Evolutionary conservation across 2,113 vertebrate genomes (phyloP).

Genomic region (Lates calcarifer): DNA sequence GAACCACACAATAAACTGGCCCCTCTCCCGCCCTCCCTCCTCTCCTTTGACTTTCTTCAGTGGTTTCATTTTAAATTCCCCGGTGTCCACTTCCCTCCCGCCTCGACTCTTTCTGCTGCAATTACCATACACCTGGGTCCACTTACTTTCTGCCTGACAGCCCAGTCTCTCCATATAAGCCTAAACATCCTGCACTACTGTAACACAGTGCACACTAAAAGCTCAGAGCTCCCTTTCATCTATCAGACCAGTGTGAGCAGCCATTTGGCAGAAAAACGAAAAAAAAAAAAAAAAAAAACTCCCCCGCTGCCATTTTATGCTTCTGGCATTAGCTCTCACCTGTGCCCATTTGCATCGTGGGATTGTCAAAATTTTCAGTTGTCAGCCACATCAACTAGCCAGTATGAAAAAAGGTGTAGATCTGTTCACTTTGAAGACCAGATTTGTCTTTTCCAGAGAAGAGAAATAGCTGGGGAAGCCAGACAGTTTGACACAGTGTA

Average conservation of each 20-base stretch:
- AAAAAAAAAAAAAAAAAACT: constrained; percentile 2
- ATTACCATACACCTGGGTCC: constrained; percentile 75
- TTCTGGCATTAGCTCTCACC: constrained; percentile 57
- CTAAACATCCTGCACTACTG: constrained; percentile 61
- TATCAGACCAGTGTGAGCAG: constrained; percentile 41
- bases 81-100: constrained; percentile 29
- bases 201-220: constrained; percentile 60
- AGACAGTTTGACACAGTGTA: constrained; percentile 52
- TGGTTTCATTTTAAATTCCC: constrained; percentile 60
- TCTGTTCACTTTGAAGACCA: constrained; percentile 35
- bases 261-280: constrained; percentile 55
- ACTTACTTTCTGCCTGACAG: constrained; percentile 64
- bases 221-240: constrained; percentile 64
- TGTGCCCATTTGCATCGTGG: constrained; percentile 56
- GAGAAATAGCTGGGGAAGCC: constrained; percentile 27
- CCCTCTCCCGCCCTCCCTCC: neutral
- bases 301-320: constrained; percentile 54
- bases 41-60: constrained; percentile 45
- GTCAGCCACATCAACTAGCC: constrained; percentile 33
- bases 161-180: constrained; percentile 53
- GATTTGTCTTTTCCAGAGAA: constrained; percentile 4
- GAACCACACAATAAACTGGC: constrained; percentile 12
- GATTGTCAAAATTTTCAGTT: constrained; percentile 36
- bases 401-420: constrained; percentile 37
- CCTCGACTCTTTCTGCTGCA: constrained; percentile 48